phyloP scores from a whole-genome alignment of 2,797 vertebrate species.

The Dipus sagitta region DNA sequence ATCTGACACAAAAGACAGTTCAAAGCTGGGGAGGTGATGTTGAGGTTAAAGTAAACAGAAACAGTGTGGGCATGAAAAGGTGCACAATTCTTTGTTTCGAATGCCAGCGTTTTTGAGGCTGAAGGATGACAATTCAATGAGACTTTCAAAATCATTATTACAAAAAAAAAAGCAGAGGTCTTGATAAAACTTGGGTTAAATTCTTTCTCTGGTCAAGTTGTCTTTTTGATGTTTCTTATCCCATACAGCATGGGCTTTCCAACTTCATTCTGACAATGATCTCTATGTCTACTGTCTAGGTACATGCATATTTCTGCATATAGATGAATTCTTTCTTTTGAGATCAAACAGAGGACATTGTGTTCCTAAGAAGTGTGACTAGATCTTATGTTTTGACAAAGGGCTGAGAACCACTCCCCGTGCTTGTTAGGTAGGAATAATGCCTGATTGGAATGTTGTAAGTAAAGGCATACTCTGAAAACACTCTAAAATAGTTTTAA shows the following conservation, averaged over 20 bases:
- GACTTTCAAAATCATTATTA: neutral
- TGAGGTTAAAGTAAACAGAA: neutral
- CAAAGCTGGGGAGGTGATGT: neutral
- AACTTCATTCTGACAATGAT: neutral
- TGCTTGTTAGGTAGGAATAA: neutral
- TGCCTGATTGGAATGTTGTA: constrained; percentile 26
- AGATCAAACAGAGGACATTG: neutral
- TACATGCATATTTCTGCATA: neutral
- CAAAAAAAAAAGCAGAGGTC: neutral
- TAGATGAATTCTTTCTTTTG: neutral
- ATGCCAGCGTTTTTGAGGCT: neutral
- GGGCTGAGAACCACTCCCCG: neutral
- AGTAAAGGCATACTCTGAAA: neutral
- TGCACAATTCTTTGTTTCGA: neutral
- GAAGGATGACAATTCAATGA: neutral
- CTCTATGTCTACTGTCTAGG: neutral
- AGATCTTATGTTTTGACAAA: constrained; percentile 20
- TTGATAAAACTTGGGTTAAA: constrained; percentile 11
- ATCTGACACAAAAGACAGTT: neutral
- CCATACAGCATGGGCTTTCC: neutral
- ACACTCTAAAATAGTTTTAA: neutral
- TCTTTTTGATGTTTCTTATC: neutral
- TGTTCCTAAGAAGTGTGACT: neutral
- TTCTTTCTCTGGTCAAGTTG: neutral
- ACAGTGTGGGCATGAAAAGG: neutral